Evolutionary conservation across 1,140 invertebrate species (phyloP).

Genomic region (Drosophila lini): DNA sequence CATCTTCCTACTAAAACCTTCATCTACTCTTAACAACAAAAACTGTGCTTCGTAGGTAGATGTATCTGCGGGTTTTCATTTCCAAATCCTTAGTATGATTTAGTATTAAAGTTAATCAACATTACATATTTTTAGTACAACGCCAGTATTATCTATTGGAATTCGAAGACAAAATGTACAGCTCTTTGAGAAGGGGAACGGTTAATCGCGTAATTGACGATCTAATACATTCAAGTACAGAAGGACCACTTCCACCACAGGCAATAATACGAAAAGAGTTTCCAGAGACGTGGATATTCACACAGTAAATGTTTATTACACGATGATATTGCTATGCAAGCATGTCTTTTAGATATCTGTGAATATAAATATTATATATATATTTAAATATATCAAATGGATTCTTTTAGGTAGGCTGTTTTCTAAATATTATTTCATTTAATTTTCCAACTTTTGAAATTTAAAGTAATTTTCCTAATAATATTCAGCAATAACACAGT

Average conservation of each 20-base stretch:
- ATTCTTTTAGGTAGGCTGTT: neutral
- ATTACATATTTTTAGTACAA: neutral
- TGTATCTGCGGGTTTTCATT: neutral
- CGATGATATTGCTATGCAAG: neutral
- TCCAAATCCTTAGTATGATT: neutral
- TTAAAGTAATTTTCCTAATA: neutral
- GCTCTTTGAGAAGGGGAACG: too few species aligned
- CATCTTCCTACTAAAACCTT: neutral
- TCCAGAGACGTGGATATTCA: constrained; percentile 62
- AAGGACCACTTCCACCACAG: neutral
- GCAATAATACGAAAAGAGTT: constrained; percentile 51
- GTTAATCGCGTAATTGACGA: neutral
- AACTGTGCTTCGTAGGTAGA: neutral
- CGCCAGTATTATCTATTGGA: neutral
- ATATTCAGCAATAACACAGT: neutral
- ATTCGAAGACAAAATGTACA: neutral
- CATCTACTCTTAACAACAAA: neutral
- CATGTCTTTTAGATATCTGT: neutral
- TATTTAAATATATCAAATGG: neutral
- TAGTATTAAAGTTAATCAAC: neutral
- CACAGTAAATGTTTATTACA: constrained; percentile 9
- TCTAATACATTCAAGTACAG: too few species aligned
- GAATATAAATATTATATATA: too few species aligned
- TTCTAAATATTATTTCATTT: neutral
- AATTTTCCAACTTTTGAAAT: neutral